Conservation (phyloP, 2,888 invertebrate species). For the Chrysopilus asiliformis region DNA sequence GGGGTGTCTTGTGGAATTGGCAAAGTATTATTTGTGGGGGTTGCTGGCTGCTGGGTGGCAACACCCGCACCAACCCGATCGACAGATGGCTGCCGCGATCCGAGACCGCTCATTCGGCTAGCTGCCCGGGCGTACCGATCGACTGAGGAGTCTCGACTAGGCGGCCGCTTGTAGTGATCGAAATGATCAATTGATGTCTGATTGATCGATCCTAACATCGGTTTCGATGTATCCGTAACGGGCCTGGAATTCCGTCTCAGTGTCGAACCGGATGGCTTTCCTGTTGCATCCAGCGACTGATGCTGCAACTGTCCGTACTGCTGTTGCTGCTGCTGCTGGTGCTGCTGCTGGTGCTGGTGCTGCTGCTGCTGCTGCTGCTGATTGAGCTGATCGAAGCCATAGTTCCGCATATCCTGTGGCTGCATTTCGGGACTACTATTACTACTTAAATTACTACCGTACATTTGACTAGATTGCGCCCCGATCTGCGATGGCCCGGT, state of each 20-base stretch:
- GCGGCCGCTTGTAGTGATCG: constrained; percentile 87
- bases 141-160: constrained; percentile 75
- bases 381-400: constrained; percentile 20
- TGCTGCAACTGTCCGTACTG: constrained; percentile 18
- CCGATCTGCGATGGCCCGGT: constrained; percentile 3
- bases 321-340: constrained; percentile 22
- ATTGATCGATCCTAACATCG: constrained; percentile 31
- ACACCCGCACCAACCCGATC: constrained; percentile 40
- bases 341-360: constrained; percentile 19
- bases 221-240: constrained; percentile 38
- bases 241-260: constrained; percentile 42
- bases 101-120: constrained; percentile 42
- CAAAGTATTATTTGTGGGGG: constrained; percentile 2
- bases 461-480: constrained; percentile 16
- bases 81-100: constrained; percentile 66
- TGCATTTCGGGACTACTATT: constrained; percentile 14
- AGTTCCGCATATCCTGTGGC: no score
- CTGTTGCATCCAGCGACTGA: constrained; percentile 16
- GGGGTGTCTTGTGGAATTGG: constrained; percentile 18
- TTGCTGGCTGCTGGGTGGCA: background rate
- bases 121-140: constrained; percentile 65
- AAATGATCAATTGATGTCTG: constrained; percentile 78
- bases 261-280: constrained; percentile 22
- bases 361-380: constrained; percentile 19
- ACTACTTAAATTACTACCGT: constrained; percentile 13